Conservation (phyloP, 1,140 invertebrate genomes). For the Semibalanus balanoides region DNA sequence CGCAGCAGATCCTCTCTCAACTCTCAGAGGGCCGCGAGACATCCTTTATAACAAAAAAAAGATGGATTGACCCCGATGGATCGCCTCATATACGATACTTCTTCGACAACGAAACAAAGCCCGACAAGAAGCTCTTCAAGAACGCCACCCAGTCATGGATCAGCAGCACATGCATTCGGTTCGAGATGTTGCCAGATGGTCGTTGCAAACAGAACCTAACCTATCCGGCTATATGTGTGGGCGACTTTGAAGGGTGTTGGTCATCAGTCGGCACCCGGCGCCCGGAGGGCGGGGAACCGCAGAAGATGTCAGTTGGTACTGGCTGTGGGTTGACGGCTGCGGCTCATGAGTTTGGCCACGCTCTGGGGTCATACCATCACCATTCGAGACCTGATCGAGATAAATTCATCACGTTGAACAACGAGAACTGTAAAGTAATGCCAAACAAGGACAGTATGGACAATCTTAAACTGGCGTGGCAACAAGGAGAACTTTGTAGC, state of each 20-base stretch:
- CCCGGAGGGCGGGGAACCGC: not conserved
- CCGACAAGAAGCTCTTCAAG: not conserved
- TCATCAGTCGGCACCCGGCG: not conserved
- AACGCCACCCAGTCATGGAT: not conserved
- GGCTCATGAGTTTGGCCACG: not conserved
- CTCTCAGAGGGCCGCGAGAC: too few relatives aligned
- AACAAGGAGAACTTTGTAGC: not conserved
- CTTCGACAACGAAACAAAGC: not conserved
- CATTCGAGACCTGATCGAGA: not conserved
- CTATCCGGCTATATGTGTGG: not conserved
- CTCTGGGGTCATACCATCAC: not conserved
- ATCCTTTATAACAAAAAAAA: not conserved
- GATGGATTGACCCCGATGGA: not conserved
- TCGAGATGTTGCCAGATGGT: not conserved
- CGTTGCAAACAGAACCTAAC: not conserved
- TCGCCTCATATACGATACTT: not conserved
- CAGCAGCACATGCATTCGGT: not conserved
- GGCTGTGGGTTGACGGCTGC: not conserved
- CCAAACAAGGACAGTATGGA: too few relatives aligned
- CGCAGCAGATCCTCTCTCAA: not conserved
- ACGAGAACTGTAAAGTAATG: not conserved
- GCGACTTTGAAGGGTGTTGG: not conserved
- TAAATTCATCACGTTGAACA: not conserved
- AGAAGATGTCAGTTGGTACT: not conserved
- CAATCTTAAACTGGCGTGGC: not conserved